Percentiles rank a stretch among this genome's conserved stretches.
These are phyloP conservation scores for Piaya cayana DNA, from an alignment of 2,113 vertebrate genomes.

Conservation along the genomic window DNA sequence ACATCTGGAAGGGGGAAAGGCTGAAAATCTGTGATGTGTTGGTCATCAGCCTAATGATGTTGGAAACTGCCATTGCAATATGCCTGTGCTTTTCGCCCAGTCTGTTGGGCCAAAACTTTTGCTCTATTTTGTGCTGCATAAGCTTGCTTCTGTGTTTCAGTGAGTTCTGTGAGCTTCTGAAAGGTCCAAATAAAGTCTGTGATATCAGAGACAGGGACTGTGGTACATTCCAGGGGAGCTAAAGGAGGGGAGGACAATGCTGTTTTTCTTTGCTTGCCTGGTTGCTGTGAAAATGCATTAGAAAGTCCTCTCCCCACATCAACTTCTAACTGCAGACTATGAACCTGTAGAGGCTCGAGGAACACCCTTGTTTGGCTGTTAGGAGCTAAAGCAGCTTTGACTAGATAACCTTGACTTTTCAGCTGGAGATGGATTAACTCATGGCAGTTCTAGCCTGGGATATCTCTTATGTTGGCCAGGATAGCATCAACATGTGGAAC, in stretches of 20 bases:
- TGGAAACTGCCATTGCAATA: not conserved
- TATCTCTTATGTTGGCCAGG: not conserved
- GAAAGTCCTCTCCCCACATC: not conserved
- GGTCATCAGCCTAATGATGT: not conserved
- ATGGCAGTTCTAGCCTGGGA: not conserved
- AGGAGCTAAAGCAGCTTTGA: not conserved
- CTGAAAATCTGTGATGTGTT: not conserved
- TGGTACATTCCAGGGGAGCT: not conserved
- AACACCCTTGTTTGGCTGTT: not conserved
- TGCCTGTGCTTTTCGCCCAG: not conserved
- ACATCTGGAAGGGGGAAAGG: not conserved
- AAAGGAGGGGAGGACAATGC: rapidly evolving
- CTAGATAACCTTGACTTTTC: not conserved
- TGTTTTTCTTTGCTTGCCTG: not conserved
- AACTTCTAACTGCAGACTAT: not conserved
- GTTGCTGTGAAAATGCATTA: not conserved
- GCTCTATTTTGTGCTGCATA: rapidly evolving
- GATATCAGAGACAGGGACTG: not conserved
- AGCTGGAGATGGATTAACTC: not conserved
- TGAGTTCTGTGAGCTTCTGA: not conserved
- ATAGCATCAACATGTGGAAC: not conserved
- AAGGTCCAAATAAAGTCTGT: not conserved
- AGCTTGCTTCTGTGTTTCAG: not conserved
- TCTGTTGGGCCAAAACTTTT: not conserved
- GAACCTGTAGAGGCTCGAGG: not conserved